A percentile compares a stretch with the other conserved stretches of the same genome.
phyloP scores from a whole-genome alignment of 2,113 vertebrate species.

The Eulemur macaco region DNA sequence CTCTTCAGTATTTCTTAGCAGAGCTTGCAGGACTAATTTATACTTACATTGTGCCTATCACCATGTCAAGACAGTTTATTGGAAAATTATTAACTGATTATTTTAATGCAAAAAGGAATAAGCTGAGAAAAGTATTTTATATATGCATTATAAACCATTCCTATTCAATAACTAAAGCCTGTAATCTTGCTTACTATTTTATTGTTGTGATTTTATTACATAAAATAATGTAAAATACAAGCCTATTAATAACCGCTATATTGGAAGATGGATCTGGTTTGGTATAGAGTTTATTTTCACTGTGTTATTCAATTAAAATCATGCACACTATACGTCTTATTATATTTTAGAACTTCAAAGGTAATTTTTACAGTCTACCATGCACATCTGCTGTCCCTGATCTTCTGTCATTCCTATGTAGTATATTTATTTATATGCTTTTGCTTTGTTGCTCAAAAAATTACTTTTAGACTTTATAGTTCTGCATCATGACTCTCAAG shows the following conservation, averaged over 20 bases:
- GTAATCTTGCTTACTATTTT: background rate
- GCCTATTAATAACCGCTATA: background rate
- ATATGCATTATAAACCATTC: background rate
- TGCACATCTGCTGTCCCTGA: background rate
- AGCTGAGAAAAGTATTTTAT: background rate
- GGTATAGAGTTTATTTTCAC: background rate
- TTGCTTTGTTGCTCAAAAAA: conserved; percentile 28
- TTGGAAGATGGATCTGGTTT: background rate
- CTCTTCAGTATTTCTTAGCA: background rate
- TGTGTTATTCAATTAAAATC: background rate
- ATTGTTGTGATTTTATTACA: background rate
- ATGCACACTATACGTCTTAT: background rate
- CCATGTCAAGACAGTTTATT: background rate
- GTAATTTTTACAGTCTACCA: background rate
- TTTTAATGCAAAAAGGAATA: conserved; percentile 38
- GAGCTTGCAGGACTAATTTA: conserved; percentile 17
- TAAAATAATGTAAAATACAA: background rate
- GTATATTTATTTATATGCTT: background rate
- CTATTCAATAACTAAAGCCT: background rate
- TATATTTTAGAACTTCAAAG: background rate
- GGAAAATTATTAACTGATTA: background rate
- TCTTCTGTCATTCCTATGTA: background rate
- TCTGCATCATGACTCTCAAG: background rate
- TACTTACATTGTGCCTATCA: background rate
- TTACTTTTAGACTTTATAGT: conserved; percentile 4